These are phyloP conservation scores for Hiodon tergisus DNA, from an alignment of 2,113 vertebrate genomes.

Conservation along the genomic window DNA sequence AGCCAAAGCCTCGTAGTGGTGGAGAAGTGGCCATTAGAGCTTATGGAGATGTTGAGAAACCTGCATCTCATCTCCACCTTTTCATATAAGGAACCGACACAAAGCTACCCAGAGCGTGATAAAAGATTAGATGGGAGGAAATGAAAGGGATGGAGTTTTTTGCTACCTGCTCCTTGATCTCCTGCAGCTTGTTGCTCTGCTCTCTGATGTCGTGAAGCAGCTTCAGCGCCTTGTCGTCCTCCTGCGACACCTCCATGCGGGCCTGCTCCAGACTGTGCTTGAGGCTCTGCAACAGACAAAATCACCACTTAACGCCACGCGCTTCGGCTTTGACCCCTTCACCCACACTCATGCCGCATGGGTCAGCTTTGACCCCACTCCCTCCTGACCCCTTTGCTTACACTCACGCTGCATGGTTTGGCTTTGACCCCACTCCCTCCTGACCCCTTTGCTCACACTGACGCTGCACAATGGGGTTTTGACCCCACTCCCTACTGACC, in stretches of 20 bases:
- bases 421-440: neutral
- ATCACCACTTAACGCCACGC: constrained; percentile 19
- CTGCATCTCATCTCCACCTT: neutral
- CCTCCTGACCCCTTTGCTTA: neutral
- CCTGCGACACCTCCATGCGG: constrained; percentile 94
- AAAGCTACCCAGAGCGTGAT: neutral
- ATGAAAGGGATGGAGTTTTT: neutral
- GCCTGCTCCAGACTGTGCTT: constrained; percentile 98
- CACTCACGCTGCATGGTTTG: neutral
- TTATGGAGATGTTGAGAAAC: too few species aligned
- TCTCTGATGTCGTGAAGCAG: constrained; percentile 96
- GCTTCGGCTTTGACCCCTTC: neutral
- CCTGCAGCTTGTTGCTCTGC: constrained; percentile 96
- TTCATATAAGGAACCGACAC: neutral
- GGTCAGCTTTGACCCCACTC: neutral
- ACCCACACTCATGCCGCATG: neutral
- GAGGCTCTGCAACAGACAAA: constrained; percentile 74
- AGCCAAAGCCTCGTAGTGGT: neutral
- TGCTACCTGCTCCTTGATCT: constrained; percentile 96
- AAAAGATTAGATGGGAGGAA: neutral
- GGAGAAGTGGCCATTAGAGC: neutral
- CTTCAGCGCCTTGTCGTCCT: constrained; percentile 96
- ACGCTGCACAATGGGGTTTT: neutral
- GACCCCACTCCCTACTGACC: neutral
- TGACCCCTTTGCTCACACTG: neutral